Conservation (phyloP, 2,797 vertebrate species). For the Dendrocincla fuliginosa region DNA sequence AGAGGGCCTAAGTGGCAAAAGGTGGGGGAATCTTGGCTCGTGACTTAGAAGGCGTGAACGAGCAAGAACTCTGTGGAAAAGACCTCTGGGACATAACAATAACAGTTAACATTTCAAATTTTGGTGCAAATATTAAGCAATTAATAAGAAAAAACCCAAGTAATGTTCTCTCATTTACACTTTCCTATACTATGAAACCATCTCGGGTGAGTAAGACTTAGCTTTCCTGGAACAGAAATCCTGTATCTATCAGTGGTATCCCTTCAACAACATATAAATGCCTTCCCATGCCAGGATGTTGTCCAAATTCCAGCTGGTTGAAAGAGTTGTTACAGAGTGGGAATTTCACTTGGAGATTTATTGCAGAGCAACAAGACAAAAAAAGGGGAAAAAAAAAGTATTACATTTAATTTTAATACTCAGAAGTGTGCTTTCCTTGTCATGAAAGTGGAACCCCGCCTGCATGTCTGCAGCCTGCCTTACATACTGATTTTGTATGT, state of each 20-base stretch:
- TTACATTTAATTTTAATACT: slow-evolving; percentile 52
- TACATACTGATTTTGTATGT: slow-evolving; percentile 7
- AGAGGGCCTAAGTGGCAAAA: slow-evolving; percentile 49
- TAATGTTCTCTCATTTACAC: neutral
- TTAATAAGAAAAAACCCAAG: neutral
- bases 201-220: neutral
- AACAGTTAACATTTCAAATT: slow-evolving; percentile 16
- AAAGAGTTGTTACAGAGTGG: neutral
- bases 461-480: neutral
- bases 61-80: slow-evolving; percentile 34
- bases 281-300: slow-evolving; percentile 9
- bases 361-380: neutral
- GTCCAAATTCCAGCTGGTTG: slow-evolving; percentile 25
- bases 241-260: neutral
- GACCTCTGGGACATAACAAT: slow-evolving; percentile 29
- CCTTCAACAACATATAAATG: slow-evolving; percentile 6
- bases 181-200: neutral
- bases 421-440: slow-evolving; percentile 57
- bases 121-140: slow-evolving; percentile 26
- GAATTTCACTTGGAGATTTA: slow-evolving; percentile 36
- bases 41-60: slow-evolving; percentile 51
- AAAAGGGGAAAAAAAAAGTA: neutral
- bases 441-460: slow-evolving; percentile 33
- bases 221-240: slow-evolving; percentile 9
- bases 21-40: slow-evolving; percentile 22